Evolutionary conservation across 64 coral and sea anemone species (phyloP), one percentile per base, ranked within the genome.

Genomic region (Trachythela sp.): DNA sequence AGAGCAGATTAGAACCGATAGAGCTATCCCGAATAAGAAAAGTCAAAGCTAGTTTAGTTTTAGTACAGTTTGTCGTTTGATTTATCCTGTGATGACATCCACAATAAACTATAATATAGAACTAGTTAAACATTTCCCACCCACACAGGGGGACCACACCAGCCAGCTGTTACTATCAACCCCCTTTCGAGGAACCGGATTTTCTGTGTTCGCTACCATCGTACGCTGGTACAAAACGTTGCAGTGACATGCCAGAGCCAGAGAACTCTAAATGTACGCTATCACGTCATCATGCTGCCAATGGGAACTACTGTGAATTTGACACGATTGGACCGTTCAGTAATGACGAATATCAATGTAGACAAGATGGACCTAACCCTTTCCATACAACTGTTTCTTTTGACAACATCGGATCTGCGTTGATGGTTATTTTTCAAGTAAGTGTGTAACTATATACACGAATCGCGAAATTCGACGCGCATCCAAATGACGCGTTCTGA

Each of bases 391-490:
- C 93, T 3, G 89, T 92, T 48, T 99, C 96, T 27, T 99, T 99
- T 76, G 96, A 99, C 68, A 99, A 99, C 30, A 99, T 99, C 50
- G 93, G 85, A n/a, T 95, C 92, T 89, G 92, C 96, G 17, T 99
- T 93, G 93, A 99, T 99, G n/a, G 96, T 89, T 0, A 99, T 99
- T 87, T 99, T 99, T 93, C 96, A 99, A 93, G 96, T 95, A 48
- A 92, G 31, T 80, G 5, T 36, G 30, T 80, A 14, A 15, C 1
- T 13, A 2, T 35, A 2, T 80, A 6, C 7, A 68, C 18, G 3
- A 6, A 68, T 68, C 59, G 5, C 3, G n/a, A n/a, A n/a, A n/a
- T n/a, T n/a, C n/a, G n/a, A n/a, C n/a, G n/a, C n/a, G n/a, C n/a
- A n/a, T n/a, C n/a, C n/a, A n/a, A n/a, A n/a, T n/a, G n/a, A n/a